Base-by-base conservation (phyloP, 2,113 vertebrate species). In the Callocephalon fimbriatum region DNA sequence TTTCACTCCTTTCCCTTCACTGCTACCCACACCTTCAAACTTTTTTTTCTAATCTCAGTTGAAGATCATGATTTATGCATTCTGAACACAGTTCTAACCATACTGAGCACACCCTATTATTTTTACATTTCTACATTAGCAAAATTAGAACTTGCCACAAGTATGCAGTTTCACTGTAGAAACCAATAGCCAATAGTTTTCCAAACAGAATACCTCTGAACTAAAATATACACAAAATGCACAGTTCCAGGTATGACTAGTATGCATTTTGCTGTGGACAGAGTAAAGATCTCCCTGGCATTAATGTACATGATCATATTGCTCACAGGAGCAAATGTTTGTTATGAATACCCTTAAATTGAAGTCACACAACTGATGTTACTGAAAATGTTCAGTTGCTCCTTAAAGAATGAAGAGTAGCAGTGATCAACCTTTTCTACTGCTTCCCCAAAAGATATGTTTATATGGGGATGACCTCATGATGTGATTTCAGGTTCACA, bases 201-300 rank as follows among this genome's bases (percentile, higher is more conserved):
- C 54, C 48, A 75, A 51, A 70, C 74, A 93, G 84, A 87, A 87
- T 65, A 79, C 31, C 73, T 90, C 85, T 73, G 77, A 95, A 95
- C 10, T 58, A 56, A 38, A 75, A 76, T 40, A 89, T 25, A 38
- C 37, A 91, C 78, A 91, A 93, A 90, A 85, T 85, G 62, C 74
- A 76, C 42, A 76, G 35, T 71, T 76, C 53, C 90, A 13, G 40
- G 16, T 86, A 25, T 27, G 53, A 94, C 92, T 95, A 72, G 3
- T 7, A 26, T 58, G 42, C 1, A 7, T 50, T 72, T 61, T 31
- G 62, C 45, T 87, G 58, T 8, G 2, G 56, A 89, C 31, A 40
- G 51, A 93, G 15, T 45, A 53, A 82, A 85, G 61, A 91, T 42
- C 32, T 88, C 48, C 22, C 25, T 65, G 10, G 63, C 48, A 75